phyloP scores from a whole-genome alignment of 2,888 invertebrate species.

The Trissonchulus latispiculum region DNA sequence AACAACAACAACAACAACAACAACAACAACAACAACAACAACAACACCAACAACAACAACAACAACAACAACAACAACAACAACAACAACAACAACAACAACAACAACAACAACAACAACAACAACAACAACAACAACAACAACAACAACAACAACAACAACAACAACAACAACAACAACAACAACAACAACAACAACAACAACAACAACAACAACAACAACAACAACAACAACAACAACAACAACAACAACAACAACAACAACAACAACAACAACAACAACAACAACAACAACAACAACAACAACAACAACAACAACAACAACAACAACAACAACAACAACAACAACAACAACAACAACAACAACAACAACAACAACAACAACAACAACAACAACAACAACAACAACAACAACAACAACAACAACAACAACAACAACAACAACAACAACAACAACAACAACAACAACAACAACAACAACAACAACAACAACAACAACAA shows the following conservation, averaged over 20 bases:
- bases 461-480: conserved; percentile 24
- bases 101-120: too few species aligned
- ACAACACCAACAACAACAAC: too few species aligned
- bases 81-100: too few species aligned
- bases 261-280: neutral
- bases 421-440: neutral
- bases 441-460: neutral
- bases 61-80: too few species aligned
- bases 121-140: neutral
- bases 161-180: neutral
- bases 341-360: conserved; percentile 56
- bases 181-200: neutral
- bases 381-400: neutral
- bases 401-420: neutral
- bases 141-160: neutral
- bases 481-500: conserved; percentile 23
- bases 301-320: conserved; percentile 1
- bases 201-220: neutral
- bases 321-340: conserved; percentile 5
- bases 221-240: neutral
- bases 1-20: too few species aligned
- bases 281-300: neutral
- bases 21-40: too few species aligned
- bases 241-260: neutral
- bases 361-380: conserved; percentile 33